Conservation (phyloP, 35 echinoderm and acorn worm genomes). For the Heliocidaris erythrogramma region DNA sequence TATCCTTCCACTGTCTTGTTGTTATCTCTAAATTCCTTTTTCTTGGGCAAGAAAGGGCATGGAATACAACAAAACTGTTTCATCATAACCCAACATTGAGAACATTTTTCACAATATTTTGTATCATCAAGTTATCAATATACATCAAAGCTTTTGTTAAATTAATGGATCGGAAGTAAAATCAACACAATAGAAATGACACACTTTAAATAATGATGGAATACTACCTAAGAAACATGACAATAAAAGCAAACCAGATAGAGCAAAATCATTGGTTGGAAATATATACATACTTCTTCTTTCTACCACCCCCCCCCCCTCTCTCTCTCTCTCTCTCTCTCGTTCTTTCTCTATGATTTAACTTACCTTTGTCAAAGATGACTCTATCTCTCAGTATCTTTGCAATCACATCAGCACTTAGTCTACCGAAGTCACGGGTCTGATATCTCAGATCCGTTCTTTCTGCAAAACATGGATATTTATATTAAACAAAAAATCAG, state of each 20-base stretch:
- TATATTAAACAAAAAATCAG: not conserved
- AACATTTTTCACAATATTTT: too few species aligned
- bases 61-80: too few species aligned
- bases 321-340: not conserved
- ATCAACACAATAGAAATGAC: too few species aligned
- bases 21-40: not conserved
- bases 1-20: not conserved
- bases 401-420: constrained; percentile 49
- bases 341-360: not conserved
- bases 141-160: too few species aligned
- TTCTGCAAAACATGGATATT: not conserved
- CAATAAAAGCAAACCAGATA: too few species aligned
- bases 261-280: too few species aligned
- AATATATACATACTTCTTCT: not conserved
- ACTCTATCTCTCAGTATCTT: constrained; percentile 57
- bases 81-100: too few species aligned
- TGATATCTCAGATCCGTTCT: constrained; percentile 35
- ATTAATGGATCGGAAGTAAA: too few species aligned
- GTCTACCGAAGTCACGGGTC: constrained; percentile 55
- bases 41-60: too few species aligned
- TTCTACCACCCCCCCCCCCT: not conserved
- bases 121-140: too few species aligned
- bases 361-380: constrained; percentile 79
- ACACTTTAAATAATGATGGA: too few species aligned
- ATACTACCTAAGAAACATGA: too few species aligned